Evolutionary conservation across 2,113 vertebrate species (phyloP).

Genomic region (Perccottus glenii): DNA sequence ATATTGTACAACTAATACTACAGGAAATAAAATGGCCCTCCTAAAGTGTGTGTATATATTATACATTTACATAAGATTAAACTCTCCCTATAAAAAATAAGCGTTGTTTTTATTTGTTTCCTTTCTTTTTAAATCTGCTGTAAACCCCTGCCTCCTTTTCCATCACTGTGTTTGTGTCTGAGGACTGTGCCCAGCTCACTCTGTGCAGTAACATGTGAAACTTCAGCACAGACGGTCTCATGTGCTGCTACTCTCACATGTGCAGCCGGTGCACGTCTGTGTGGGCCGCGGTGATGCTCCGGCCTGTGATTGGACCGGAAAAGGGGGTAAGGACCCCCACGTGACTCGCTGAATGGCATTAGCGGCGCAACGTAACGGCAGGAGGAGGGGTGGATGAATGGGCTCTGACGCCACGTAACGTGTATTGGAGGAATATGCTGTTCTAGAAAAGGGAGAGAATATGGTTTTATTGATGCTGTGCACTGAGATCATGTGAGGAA

Average conservation of each 20-base stretch:
- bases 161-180: background rate
- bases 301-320: constrained; percentile 65
- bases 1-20: too few relatives aligned
- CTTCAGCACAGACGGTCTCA: constrained; percentile 21
- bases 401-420: constrained; percentile 50
- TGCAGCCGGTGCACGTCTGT: constrained; percentile 21
- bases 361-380: constrained; percentile 53
- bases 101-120: too few relatives aligned
- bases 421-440: background rate
- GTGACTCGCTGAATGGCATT: constrained; percentile 71
- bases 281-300: constrained; percentile 46
- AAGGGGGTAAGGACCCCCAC: constrained; percentile 76
- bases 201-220: constrained; percentile 19
- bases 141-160: too few relatives aligned
- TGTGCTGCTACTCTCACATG: constrained; percentile 48
- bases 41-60: too few relatives aligned
- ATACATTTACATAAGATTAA: too few relatives aligned
- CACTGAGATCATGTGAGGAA: background rate
- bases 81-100: too few relatives aligned
- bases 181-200: too few relatives aligned
- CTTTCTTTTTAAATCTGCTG: too few relatives aligned
- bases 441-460: background rate
- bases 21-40: too few relatives aligned
- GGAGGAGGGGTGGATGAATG: constrained; percentile 28
- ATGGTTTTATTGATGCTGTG: background rate